Evolutionary conservation across 2,888 invertebrate genomes (phyloP).

Genomic region (Lypha dubia): DNA sequence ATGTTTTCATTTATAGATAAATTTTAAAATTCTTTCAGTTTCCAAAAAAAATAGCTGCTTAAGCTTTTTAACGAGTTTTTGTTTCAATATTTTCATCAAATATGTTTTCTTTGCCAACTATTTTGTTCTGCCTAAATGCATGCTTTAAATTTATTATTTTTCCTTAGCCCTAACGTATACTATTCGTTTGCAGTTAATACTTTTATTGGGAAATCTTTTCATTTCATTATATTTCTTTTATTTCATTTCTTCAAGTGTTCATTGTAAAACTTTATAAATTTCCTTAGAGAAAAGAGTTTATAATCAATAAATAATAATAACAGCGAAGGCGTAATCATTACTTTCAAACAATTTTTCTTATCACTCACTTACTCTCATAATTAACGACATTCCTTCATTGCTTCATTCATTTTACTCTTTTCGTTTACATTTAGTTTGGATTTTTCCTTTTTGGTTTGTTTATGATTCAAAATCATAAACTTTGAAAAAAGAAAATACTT

Average conservation of each 20-base stretch:
- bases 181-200: background rate
- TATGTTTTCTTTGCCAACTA: background rate
- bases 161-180: conserved; percentile 16
- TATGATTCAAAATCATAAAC: conserved; percentile 6
- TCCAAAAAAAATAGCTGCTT: too few species aligned
- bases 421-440: background rate
- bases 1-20: too few species aligned
- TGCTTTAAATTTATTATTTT: conserved; percentile 2
- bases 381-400: background rate
- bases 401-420: background rate
- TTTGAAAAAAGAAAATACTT: conserved; percentile 19
- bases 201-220: background rate
- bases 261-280: conserved; percentile 29
- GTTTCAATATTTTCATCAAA: background rate
- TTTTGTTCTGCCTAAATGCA: background rate
- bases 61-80: too few species aligned
- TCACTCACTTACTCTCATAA: background rate
- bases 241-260: conserved; percentile 4
- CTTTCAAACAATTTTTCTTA: background rate
- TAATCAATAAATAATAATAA: background rate
- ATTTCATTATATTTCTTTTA: background rate
- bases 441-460: background rate
- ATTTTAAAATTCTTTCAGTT: too few species aligned
- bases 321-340: background rate
- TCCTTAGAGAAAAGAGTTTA: background rate